Evolutionary conservation across 2,888 invertebrate species (phyloP).

Genomic region (Cyaniris semiargus): DNA sequence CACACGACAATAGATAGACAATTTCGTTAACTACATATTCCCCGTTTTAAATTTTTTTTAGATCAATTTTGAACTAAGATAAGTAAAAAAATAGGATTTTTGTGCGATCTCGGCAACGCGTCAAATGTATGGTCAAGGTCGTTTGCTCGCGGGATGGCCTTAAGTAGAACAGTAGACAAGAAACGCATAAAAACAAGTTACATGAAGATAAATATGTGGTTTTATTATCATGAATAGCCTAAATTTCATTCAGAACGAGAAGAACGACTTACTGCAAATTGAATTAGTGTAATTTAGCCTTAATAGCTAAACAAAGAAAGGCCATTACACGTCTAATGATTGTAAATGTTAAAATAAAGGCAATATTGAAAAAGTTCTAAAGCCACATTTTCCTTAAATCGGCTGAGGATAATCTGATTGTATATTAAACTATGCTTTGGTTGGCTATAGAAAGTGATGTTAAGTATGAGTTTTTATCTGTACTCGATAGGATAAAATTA

Average conservation of each 20-base stretch:
- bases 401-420: background rate
- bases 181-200: background rate
- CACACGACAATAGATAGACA: too few species aligned
- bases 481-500: too few species aligned
- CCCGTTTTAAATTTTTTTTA: too few species aligned
- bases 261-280: background rate
- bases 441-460: background rate
- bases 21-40: too few species aligned
- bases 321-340: background rate
- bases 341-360: constrained; percentile 8
- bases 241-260: background rate
- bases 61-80: too few species aligned
- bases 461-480: too few species aligned
- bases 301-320: background rate
- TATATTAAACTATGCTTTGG: background rate
- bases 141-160: too few species aligned
- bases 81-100: too few species aligned
- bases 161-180: background rate
- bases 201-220: background rate
- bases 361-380: background rate
- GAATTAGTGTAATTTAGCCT: background rate
- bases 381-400: background rate
- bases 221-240: background rate
- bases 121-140: too few species aligned
- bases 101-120: too few species aligned